phyloP scores from a whole-genome alignment of 2,113 vertebrate species.

The Petrocephalus microphthalmus region DNA sequence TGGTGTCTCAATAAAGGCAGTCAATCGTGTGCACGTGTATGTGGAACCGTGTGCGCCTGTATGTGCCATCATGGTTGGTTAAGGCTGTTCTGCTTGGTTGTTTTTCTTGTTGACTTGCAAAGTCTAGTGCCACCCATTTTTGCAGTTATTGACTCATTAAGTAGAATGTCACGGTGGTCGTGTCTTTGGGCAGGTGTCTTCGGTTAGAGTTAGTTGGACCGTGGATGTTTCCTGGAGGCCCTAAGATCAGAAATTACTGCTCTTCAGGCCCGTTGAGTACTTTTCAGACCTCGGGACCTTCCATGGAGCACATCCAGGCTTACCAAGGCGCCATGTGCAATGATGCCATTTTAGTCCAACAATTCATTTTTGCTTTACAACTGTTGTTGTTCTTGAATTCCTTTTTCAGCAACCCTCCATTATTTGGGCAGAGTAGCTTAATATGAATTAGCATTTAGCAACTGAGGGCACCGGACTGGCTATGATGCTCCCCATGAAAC shows the following conservation, averaged over 20 bases:
- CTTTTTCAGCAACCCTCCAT: not conserved
- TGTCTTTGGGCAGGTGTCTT: not conserved
- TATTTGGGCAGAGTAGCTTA: not conserved
- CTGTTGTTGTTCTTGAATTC: not conserved
- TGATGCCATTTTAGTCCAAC: not conserved
- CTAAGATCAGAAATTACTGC: not conserved
- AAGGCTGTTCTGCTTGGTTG: not conserved
- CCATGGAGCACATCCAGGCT: not conserved
- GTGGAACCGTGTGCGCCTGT: too few species aligned
- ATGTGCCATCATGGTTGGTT: too few species aligned
- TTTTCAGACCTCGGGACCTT: not conserved
- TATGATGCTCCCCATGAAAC: not conserved
- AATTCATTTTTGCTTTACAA: not conserved
- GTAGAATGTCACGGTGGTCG: not conserved
- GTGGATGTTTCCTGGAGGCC: not conserved
- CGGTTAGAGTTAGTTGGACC: not conserved
- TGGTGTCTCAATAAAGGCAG: too few species aligned
- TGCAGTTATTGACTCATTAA: not conserved
- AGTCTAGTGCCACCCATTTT: not conserved
- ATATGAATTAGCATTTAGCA: not conserved
- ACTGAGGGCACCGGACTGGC: not conserved
- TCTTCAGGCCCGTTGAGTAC: not conserved
- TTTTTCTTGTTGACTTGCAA: not conserved
- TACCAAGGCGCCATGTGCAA: not conserved
- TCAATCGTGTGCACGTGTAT: too few species aligned